These are phyloP conservation scores for Pseudomyrmex flavicornis DNA, from an alignment of 1,140 invertebrate genomes.

Conservation along the genomic window DNA sequence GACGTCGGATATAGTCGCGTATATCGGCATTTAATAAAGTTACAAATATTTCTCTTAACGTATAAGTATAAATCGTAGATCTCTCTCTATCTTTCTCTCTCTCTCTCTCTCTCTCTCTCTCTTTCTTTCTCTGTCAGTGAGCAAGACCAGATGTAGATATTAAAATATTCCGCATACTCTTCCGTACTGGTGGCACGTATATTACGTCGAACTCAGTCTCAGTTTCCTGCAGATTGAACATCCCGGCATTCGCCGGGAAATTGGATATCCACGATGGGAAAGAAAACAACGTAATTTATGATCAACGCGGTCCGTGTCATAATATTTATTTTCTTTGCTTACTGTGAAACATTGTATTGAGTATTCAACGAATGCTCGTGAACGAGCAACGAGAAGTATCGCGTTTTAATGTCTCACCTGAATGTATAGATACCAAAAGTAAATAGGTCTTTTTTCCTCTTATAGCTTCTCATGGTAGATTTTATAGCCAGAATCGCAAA, in stretches of 20 bases:
- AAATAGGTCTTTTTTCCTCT: constrained; percentile 14
- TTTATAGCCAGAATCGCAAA: constrained; percentile 47
- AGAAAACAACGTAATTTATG: constrained; percentile 64
- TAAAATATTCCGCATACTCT: constrained; percentile 68
- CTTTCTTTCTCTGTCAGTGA: constrained; percentile 34
- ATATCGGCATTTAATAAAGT: constrained; percentile 50
- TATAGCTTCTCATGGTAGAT: not conserved
- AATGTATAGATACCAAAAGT: constrained; percentile 2
- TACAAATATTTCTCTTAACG: constrained; percentile 57
- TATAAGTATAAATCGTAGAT: constrained; percentile 61
- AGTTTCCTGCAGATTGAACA: constrained; percentile 66
- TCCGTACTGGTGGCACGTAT: constrained; percentile 37
- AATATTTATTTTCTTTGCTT: constrained; percentile 44
- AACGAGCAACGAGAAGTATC: not conserved
- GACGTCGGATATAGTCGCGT: not conserved
- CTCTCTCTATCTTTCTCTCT: too few species aligned
- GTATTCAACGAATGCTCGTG: constrained; percentile 38
- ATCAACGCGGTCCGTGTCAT: constrained; percentile 22
- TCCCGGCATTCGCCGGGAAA: constrained; percentile 55
- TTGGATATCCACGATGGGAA: constrained; percentile 59
- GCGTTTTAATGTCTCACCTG: constrained; percentile 33
- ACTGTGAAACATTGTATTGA: constrained; percentile 39
- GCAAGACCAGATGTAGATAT: constrained; percentile 60
- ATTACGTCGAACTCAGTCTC: constrained; percentile 58
- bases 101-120: not conserved